Evolutionary conservation across 2,113 vertebrate species (phyloP), one percentile per base, ranked within the genome.

Genomic region (Dicentrarchus labrax): DNA sequence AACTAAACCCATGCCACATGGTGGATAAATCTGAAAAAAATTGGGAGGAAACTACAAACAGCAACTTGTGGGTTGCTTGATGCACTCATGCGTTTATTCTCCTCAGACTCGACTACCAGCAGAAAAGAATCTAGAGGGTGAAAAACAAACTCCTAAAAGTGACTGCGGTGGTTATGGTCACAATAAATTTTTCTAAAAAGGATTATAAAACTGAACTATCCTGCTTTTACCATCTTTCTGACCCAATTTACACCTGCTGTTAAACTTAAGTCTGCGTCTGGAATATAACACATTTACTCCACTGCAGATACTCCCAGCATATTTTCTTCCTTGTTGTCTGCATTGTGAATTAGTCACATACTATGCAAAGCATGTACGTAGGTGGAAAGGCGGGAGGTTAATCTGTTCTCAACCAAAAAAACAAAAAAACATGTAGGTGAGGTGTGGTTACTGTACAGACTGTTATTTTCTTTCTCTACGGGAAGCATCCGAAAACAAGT

Each of bases 101-200:
- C 51, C 24, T 51, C 72, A 68, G 43, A 56, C 61, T 59, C 10
- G 62, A 80, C 60, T 21, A 21, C 7, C n/a, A 80, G 66, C 53
- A 48, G 56, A 72, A 39, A 24, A 1, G 38, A 75, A 80, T 50
- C 67, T 59, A 41, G 53, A 86, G 71, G 54, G 17, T 74, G 45
- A 74, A 90, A 86, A 90, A 88, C 82, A 85, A 90, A 88, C 61
- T 69, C 74, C 72, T 86, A 75, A 86, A 80, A 79, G 65, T 79
- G 30, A 54, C 64, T 64, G 75, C n/a, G 67, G 68, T 43, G 59
- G 62, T 60, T 68, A 24, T 19, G 19, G 72, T 45, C 2, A 21
- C 59, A 74, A 76, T 88, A 84, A 87, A 75, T 62, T 56, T 13
- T 12, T 30, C 64, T 59, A 53, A 67, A 72, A 70, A 71, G 43